Base-by-base conservation (phyloP, 2,797 vertebrate genomes). In the Lepus oiostolus region DNA sequence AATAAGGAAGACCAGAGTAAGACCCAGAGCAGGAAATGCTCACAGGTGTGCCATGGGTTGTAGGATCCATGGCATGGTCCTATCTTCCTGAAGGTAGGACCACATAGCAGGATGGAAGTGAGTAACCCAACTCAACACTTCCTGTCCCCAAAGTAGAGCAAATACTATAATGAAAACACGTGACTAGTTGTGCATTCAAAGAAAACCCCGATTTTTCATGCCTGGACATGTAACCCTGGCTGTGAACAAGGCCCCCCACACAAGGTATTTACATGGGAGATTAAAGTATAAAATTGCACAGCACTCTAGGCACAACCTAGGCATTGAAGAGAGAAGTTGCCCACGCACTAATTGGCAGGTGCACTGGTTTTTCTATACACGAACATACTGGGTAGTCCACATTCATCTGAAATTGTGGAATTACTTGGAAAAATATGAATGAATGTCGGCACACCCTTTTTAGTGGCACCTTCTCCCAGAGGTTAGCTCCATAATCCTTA, bases 271-370 rank as follows among this genome's bases (percentile, higher is more conserved):
- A 68, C 32, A 0, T 5, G 63, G 11, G 60, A 77, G 90, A 96
- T 84, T 50, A 76, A 93, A 93, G 88, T 93, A 52, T 26, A 72
- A 81, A 58, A 72, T 90, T 84, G 62, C 63, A 42, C 67, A 80
- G 74, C 5, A 35, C 65, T 79, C 75, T 83, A 76, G 95, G 77
- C 83, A 81, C 75, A 86, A 79, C 74, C 77, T 22, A 76, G 68
- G 93, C 86, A 58, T 7, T 17, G 38, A 42, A 84, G 63, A 35
- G 80, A 35, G 42, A 85, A 85, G 75, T 65, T 62, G 0, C 95
- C 96, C 91, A 90, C 95, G 85, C 60, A 75, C 8, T 52, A 82
- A 47, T 72, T 83, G 83, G 94, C 97, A 97, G 96, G 96, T 91
- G 85, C 54, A 47, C 95, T 52, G 85, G 50, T 67, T 92, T 89